Evolutionary conservation across 2,888 invertebrate genomes (phyloP).

Genomic region (Drosophila meridiana): DNA sequence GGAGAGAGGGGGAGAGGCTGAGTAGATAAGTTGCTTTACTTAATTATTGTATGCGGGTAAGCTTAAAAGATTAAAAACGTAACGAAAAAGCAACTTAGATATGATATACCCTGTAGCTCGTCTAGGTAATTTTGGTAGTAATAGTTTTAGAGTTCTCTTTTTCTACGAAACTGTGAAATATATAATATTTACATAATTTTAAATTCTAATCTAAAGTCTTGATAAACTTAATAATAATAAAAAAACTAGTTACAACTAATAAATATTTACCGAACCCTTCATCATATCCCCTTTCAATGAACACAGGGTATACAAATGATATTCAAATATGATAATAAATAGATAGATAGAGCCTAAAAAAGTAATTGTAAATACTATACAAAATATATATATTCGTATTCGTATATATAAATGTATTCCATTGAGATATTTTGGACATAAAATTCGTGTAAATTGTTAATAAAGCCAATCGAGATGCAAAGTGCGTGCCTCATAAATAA

Average conservation of each 20-base stretch:
- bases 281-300: neutral
- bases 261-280: too few relatives aligned
- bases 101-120: neutral
- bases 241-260: too few relatives aligned
- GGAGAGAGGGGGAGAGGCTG: neutral
- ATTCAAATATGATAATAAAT: conserved; percentile 3
- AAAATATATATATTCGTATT: neutral
- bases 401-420: neutral
- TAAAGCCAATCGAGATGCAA: conserved; percentile 17
- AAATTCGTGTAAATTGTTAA: conserved; percentile 8
- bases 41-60: neutral
- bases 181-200: too few relatives aligned
- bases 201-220: too few relatives aligned
- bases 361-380: neutral
- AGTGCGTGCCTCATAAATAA: conserved; percentile 1
- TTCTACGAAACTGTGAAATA: too few relatives aligned
- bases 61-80: neutral
- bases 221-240: too few relatives aligned
- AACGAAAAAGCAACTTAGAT: neutral
- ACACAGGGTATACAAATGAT: neutral
- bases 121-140: neutral
- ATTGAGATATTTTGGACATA: neutral
- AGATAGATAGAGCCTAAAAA: neutral
- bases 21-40: neutral
- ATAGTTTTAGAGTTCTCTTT: too few relatives aligned